Conservation (phyloP, 2,797 vertebrate species). For the Falco rusticolus region DNA sequence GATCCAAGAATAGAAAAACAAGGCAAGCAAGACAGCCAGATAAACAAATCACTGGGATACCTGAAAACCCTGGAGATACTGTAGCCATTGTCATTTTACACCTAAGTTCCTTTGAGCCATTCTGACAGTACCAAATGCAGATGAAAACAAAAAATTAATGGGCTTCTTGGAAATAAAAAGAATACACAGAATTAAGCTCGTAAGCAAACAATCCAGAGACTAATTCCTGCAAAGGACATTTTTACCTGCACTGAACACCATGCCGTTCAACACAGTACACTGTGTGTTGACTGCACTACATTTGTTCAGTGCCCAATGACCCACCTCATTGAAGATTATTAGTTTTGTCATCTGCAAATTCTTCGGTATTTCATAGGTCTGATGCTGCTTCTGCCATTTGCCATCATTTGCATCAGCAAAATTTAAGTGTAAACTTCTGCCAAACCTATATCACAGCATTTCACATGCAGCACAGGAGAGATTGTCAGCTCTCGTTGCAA, state of each 20-base stretch:
- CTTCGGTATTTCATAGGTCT: neutral
- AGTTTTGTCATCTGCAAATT: neutral
- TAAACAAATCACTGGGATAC: constrained; percentile 14
- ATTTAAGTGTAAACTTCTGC: neutral
- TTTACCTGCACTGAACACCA: neutral
- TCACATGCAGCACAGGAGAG: fast-evolving
- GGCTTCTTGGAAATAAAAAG: constrained; percentile 16
- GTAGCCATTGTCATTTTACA: constrained; percentile 40
- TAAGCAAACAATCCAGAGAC: neutral
- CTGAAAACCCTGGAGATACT: constrained; percentile 46
- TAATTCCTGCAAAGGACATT: neutral
- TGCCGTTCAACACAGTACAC: neutral
- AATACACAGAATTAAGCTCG: neutral
- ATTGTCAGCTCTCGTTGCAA: neutral
- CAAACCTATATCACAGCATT: neutral
- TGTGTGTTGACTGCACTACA: neutral
- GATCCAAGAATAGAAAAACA: constrained; percentile 56
- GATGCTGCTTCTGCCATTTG: neutral
- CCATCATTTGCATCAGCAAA: neutral
- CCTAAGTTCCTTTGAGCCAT: constrained; percentile 18
- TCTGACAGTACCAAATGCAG: neutral
- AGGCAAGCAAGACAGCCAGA: constrained; percentile 42
- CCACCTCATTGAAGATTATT: neutral
- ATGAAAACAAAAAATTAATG: constrained; percentile 17
- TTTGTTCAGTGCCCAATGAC: neutral